Evolutionary conservation across 1,140 invertebrate genomes (phyloP), one percentile per base, ranked within the genome.

Genomic region (Mactra quadrangularis): DNA sequence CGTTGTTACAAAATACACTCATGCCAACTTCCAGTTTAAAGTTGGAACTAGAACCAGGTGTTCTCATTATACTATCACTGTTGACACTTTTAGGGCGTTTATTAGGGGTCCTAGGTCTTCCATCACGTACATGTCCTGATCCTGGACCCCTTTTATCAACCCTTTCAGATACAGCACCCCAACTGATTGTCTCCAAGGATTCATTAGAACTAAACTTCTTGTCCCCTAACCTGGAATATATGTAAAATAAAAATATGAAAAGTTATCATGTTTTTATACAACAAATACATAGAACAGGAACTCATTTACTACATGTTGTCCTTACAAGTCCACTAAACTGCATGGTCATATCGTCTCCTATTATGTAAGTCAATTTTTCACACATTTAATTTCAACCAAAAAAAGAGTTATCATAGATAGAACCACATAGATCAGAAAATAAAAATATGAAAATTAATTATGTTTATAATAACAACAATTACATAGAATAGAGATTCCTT

Each of bases 1-100:
- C 93, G 84, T 93, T 92, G 72, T 93, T 93, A 71, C 93, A 93
- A 76, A 94, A 91, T 4, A 94, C 93, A 85, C 91, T 93, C 83
- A 92, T 92, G 38, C 93, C 93, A 31, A 91, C 87, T 76, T 91
- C 88, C 7, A 94, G 86, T 72, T 91, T 89, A 45, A 90, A 88
- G 9, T 87, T 85, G 11, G 87, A 82, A 50, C 85, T 88, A 1
- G 90, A 85, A 17, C 90, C 88, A 25, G 89, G 88, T 19, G 87
- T 87, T 53, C 90, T 85, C 22, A 86, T 85, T 17, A 91, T 87
- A 19, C 79, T 84, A 11, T 85, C 83, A 15, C 72, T 66, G 17
- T 57, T 72, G 6, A 55, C 66, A 50, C 79, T 82, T 57, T 82
- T 82, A 38, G 79, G 70, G 31, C 77, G 33, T 22, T 71, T 70